Percentiles rank a stretch among this genome's conserved stretches.
phyloP scores from a whole-genome alignment of 2,888 invertebrate genomes.

The Proisotoma minuta region DNA sequence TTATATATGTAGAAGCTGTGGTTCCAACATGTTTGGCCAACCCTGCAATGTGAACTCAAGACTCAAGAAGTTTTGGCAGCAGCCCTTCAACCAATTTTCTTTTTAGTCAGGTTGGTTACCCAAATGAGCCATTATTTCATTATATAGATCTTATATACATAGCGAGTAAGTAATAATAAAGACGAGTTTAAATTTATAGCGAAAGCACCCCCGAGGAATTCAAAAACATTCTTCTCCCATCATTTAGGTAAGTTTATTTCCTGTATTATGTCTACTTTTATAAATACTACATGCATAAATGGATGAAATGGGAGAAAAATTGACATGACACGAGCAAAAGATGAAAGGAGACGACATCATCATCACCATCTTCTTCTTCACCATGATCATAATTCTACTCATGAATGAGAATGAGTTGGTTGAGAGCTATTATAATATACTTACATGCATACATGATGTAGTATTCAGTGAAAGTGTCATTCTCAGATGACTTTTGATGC shows the following conservation, averaged over 20 bases:
- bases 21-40: conserved; percentile 91
- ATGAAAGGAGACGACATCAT: not conserved
- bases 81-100: conserved; percentile 56
- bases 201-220: conserved; percentile 12
- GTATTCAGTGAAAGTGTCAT: too few species aligned
- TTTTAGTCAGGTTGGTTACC: conserved; percentile 3
- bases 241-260: conserved; percentile 11
- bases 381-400: conserved; percentile 50
- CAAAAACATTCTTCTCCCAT: conserved; percentile 13
- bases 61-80: conserved; percentile 80
- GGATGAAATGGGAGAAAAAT: not conserved
- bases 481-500: too few species aligned
- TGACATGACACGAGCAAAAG: too few species aligned
- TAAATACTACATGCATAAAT: not conserved
- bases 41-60: conserved; percentile 74
- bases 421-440: not conserved
- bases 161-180: not conserved
- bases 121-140: not conserved
- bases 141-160: not conserved
- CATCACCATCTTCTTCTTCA: conserved; percentile 67
- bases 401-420: not conserved
- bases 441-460: too few species aligned
- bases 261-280: not conserved
- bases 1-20: conserved; percentile 75
- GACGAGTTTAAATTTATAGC: not conserved